Evolutionary conservation across 2,797 vertebrate species (phyloP), one percentile per base, ranked within the genome.

Genomic region (Alca torda): DNA sequence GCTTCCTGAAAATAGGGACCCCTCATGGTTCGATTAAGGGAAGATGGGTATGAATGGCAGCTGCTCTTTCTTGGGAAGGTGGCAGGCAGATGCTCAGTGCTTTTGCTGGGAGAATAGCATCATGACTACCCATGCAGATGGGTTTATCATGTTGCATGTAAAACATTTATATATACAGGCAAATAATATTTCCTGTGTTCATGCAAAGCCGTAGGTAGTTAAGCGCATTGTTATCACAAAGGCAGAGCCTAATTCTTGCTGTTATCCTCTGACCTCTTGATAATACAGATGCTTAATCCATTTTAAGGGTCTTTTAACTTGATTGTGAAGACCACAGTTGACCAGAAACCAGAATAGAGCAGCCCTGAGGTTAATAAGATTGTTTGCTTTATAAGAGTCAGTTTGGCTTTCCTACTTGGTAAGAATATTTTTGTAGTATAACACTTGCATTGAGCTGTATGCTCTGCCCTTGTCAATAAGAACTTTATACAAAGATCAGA

Each of bases 1-100:
- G 57, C 81, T 86, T 95, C 26, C 30, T 86, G 69, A 93, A 75
- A 89, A 77, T 80, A 73, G 54, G 28, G 30, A 73, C 24, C 46
- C 14, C 56, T 67, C 53, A 4, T 87, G 95, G 50, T 75, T 93
- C 21, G 25, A 10, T 56, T 87, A 93, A 63, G 70, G 31, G 57
- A 74, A 91, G 79, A 45, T 90, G 60, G 78, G 84, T 88, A 79
- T 79, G 67, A 90, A 89, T 88, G 87, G n/a, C 69, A 84, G 57
- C 67, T 93, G 43, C 60, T 20, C 60, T 90, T 93, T 54, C 37
- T 21, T 65, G 60, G 46, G 54, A 79, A 72, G 86, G 63, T 90
- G 70, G 56, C 31, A 43, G 39, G 84, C 57, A 67, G 41, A 87
- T 76, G 51, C 73, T 85, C 53, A 37, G 9, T 60, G 41, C 54